Conservation (phyloP, 2,113 vertebrate genomes). For the Nematolebias whitei region DNA sequence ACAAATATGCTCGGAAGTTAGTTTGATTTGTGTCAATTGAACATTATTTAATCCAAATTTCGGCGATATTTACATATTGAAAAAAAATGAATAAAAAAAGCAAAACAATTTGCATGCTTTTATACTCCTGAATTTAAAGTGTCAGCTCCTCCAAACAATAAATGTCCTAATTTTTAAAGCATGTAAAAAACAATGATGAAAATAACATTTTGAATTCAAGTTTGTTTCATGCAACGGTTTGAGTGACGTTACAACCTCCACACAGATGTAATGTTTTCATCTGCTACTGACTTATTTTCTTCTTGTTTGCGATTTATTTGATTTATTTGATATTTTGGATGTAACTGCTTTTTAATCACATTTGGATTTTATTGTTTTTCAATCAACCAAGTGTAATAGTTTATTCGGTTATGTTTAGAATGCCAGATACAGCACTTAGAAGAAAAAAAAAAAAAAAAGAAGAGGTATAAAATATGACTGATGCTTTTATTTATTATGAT, state of each 20-base stretch:
- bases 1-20: background rate
- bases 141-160: background rate
- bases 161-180: conserved; percentile 2
- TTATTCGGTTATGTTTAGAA: background rate
- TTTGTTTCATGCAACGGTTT: conserved; percentile 16
- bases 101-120: too few relatives aligned
- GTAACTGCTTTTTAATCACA: conserved; percentile 1
- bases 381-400: conserved; percentile 6
- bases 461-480: too few relatives aligned
- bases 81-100: background rate
- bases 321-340: background rate
- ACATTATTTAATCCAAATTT: background rate
- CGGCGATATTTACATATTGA: background rate
- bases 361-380: conserved; percentile 2
- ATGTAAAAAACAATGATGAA: background rate
- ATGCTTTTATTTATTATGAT: too few relatives aligned
- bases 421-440: background rate
- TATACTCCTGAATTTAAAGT: background rate
- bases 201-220: conserved; percentile 9
- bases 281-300: background rate
- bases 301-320: background rate
- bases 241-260: conserved; percentile 1
- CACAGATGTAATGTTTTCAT: conserved; percentile 14
- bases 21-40: background rate
- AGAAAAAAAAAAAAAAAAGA: too few relatives aligned